Evolutionary conservation across 2,113 vertebrate genomes (phyloP).

Genomic region (Cynoglossus semilaevis): DNA sequence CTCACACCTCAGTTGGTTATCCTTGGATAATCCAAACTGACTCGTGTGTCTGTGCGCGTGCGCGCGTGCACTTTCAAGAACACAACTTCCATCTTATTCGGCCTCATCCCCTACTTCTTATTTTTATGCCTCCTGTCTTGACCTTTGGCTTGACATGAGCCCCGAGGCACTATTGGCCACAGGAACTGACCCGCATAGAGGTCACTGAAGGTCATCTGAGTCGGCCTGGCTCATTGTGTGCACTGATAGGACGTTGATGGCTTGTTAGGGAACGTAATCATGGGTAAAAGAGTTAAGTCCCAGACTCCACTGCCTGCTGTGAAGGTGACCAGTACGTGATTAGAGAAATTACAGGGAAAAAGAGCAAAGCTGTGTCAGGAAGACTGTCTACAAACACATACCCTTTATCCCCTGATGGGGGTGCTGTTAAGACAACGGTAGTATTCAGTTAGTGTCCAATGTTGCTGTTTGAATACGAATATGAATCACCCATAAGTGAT

Average conservation of each 20-base stretch:
- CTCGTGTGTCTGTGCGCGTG: too few relatives aligned
- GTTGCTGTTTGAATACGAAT: too few relatives aligned
- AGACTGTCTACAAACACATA: too few relatives aligned
- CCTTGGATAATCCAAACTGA: constrained; percentile 55
- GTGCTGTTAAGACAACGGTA: too few relatives aligned
- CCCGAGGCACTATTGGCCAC: constrained; percentile 47
- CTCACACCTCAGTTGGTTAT: constrained; percentile 69
- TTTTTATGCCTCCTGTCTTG: constrained; percentile 13
- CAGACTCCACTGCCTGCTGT: constrained; percentile 39
- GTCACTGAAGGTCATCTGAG: constrained; percentile 58
- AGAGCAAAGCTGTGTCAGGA: too few relatives aligned
- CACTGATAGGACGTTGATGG: constrained; percentile 60
- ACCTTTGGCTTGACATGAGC: constrained; percentile 60
- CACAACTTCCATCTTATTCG: constrained; percentile 44
- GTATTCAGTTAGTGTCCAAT: too few relatives aligned
- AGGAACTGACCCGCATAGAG: constrained; percentile 67
- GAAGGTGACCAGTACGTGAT: constrained; percentile 43
- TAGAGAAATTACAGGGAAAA: constrained; percentile 19
- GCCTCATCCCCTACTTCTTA: constrained; percentile 17
- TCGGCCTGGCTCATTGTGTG: constrained; percentile 49
- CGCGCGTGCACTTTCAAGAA: constrained; percentile 31
- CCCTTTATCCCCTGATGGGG: too few relatives aligned
- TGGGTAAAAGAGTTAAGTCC: constrained; percentile 52
- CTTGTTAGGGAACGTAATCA: constrained; percentile 63
- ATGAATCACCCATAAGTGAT: too few relatives aligned